Percentiles rank a stretch among this genome's conserved stretches.
Conservation (phyloP, 2,797 vertebrate species). For the Adrianichthys oophorus region DNA sequence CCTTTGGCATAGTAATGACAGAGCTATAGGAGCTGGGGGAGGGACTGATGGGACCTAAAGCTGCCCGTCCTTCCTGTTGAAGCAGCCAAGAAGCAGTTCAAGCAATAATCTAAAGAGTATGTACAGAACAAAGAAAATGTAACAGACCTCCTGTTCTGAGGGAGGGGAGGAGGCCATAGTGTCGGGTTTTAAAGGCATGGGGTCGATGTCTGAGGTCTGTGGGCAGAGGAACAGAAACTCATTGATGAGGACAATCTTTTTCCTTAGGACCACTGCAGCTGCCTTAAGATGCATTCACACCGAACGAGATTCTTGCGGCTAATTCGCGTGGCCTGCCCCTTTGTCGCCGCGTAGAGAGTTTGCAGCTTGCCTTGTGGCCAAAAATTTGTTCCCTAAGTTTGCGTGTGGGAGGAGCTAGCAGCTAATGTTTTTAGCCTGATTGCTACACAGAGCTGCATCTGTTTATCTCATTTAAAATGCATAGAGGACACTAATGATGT, state of each 20-base stretch:
- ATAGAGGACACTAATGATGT: too few species aligned
- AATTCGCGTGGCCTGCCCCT: too few species aligned
- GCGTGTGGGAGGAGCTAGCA: too few species aligned
- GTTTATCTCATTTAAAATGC: too few species aligned
- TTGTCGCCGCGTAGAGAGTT: too few species aligned
- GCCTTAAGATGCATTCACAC: neutral
- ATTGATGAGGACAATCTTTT: neutral
- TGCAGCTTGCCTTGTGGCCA: too few species aligned
- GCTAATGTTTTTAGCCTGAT: too few species aligned
- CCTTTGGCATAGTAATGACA: constrained; percentile 69
- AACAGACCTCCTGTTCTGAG: constrained; percentile 85
- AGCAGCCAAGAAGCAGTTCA: neutral
- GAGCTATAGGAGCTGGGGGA: constrained; percentile 64
- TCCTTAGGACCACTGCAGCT: too few species aligned
- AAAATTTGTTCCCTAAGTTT: too few species aligned
- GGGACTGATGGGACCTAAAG: constrained; percentile 40
- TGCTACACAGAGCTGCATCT: too few species aligned
- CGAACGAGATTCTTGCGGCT: too few species aligned
- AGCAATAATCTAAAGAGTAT: neutral
- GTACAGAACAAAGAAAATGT: neutral
- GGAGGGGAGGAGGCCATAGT: constrained; percentile 70
- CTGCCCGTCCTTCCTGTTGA: constrained; percentile 67
- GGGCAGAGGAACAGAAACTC: constrained; percentile 24
- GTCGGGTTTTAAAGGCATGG: constrained; percentile 77
- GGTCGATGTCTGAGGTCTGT: constrained; percentile 85